Evolutionary conservation across 2,888 invertebrate genomes (phyloP), one percentile per base, ranked within the genome.

Genomic region (Brachyopa scutellaris): DNA sequence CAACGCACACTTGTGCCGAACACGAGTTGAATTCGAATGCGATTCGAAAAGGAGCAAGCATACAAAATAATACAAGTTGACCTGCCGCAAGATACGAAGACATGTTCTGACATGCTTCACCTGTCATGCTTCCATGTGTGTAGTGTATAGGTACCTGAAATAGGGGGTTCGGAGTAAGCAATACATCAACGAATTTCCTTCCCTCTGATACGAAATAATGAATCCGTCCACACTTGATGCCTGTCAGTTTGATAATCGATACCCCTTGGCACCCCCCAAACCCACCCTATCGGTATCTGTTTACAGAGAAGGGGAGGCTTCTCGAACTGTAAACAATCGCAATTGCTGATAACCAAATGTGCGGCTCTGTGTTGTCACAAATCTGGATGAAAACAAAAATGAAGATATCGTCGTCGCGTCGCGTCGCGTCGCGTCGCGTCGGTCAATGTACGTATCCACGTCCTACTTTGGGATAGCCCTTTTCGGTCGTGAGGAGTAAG

Each of bases 101-200:
- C 84, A 83, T 84, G 74, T 85, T 85, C 85, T 85, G 85, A 84
- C 85, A 85, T 78, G 85, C 79, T 85, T 79, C 85, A 85, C 85
- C 85, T 85, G 84, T 85, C 84, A 78, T 53, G 70, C 57, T 23
- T 45, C 49, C 42, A 57, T 74, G 69, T 80, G 59, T 55, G 33
- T n/a, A n/a, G n/a, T n/a, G n/a, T n/a, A n/a, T n/a, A 26, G 4
- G 26, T 5, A 26, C 4, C 26, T 6, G 26, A 26, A 6, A 5
- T 26, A 26, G 4, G 26, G 26, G 26, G 6, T 26, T 5, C 26
- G 26, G 6, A 26, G 26, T 6, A 3, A 26, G 26, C 26, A 26
- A 26, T 15, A 11, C 51, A 9, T n/a, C 49, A 17, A 15, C 8
- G n/a, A 15, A 13, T 49, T 5, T 2, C 9, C 49, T 19, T 19